Evolutionary conservation across 2,113 vertebrate species (phyloP).

Genomic region (Chaetodon auriga): DNA sequence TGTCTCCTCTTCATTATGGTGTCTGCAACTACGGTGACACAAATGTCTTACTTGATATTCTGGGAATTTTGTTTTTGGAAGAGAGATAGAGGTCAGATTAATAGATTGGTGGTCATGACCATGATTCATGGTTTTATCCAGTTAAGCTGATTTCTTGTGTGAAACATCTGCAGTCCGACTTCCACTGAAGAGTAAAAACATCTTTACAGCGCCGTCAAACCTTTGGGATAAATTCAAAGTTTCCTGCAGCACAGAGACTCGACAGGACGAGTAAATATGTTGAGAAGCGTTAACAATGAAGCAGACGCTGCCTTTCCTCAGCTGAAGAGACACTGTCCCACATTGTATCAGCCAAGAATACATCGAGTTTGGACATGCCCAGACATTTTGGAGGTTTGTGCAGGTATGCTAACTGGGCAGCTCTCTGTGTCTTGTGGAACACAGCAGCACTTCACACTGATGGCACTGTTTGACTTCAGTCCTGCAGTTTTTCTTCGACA

Average conservation of each 20-base stretch:
- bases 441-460: not conserved
- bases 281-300: not conserved
- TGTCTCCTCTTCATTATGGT: not conserved
- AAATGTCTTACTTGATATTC: not conserved
- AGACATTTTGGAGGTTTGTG: constrained; percentile 15
- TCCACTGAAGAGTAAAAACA: not conserved
- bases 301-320: not conserved
- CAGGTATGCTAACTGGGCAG: constrained; percentile 50
- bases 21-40: not conserved
- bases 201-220: not conserved
- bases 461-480: not conserved
- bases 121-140: not conserved
- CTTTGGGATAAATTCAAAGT: not conserved
- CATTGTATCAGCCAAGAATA: constrained; percentile 5
- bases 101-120: no score
- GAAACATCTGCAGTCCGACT: not conserved
- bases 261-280: not conserved
- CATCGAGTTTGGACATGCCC: constrained; percentile 46
- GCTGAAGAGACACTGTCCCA: not conserved
- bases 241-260: not conserved
- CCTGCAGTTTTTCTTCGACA: not conserved
- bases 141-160: not conserved
- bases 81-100: not conserved
- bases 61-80: not conserved
- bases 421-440: constrained; percentile 7